Evolutionary conservation across 2,113 vertebrate genomes (phyloP).

Genomic region (Condylura cristata): DNA sequence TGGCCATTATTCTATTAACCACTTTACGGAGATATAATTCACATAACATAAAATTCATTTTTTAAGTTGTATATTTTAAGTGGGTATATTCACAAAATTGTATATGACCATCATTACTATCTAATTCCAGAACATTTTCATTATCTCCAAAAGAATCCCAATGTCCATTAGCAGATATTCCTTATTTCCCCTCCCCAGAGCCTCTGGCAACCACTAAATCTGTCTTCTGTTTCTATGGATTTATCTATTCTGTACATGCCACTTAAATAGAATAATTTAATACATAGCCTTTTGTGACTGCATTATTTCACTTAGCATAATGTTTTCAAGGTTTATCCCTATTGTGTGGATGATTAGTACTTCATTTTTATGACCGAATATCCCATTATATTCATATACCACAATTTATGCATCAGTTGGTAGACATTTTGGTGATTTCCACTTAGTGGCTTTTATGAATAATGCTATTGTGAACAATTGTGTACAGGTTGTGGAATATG

Average conservation of each 20-base stretch:
- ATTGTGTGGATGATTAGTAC: neutral
- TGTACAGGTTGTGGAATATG: neutral
- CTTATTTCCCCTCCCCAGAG: neutral
- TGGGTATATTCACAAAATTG: neutral
- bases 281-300: slow-evolving; percentile 18
- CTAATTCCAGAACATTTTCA: slow-evolving; percentile 29
- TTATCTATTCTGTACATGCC: neutral
- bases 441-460: neutral
- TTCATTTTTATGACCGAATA: slow-evolving; percentile 42
- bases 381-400: neutral
- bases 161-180: neutral
- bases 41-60: slow-evolving; percentile 21
- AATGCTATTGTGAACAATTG: slow-evolving; percentile 6
- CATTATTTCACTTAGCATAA: neutral
- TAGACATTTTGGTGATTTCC: neutral
- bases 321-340: slow-evolving; percentile 22
- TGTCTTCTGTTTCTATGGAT: slow-evolving; percentile 10
- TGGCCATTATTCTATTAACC: neutral
- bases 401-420: neutral
- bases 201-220: neutral
- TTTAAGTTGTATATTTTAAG: neutral
- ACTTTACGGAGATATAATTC: slow-evolving; percentile 1
- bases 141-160: neutral
- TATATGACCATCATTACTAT: neutral
- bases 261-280: neutral